Conservation (phyloP, 1,140 invertebrate genomes). For the Drosophila micromelanica region DNA sequence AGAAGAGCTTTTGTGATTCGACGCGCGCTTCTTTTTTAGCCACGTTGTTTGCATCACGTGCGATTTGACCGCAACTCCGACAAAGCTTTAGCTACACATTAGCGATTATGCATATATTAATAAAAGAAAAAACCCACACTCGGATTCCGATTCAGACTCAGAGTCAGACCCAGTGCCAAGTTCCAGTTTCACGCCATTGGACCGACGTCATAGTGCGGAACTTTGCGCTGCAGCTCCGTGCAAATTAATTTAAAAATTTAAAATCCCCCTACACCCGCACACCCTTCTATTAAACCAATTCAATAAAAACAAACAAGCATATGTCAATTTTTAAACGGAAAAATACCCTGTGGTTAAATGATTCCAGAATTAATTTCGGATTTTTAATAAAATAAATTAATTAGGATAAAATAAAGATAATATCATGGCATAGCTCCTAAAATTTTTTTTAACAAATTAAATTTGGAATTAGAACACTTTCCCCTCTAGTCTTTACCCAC, state of each 20-base stretch:
- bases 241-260: constrained; percentile 71
- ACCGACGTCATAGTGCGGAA: constrained; percentile 56
- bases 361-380: too few species aligned
- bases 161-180: constrained; percentile 17
- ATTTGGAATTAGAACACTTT: too few species aligned
- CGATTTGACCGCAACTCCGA: not conserved
- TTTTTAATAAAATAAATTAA: not conserved
- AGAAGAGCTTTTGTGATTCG: not conserved
- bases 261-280: not conserved
- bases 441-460: too few species aligned
- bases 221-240: constrained; percentile 52
- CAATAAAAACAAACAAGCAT: constrained; percentile 32
- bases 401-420: too few species aligned
- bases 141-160: not conserved
- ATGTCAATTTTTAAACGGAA: too few species aligned
- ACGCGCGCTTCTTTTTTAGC: constrained; percentile 16
- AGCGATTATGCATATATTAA: constrained; percentile 1
- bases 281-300: constrained; percentile 13
- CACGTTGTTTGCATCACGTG: constrained; percentile 64
- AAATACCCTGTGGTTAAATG: not conserved
- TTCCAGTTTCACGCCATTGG: constrained; percentile 5
- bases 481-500: too few species aligned
- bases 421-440: too few species aligned
- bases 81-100: not conserved
- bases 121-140: constrained; percentile 34